These are phyloP conservation scores for Chaunax sp. DNA, from an alignment of 2,797 vertebrate genomes.

Conservation along the genomic window DNA sequence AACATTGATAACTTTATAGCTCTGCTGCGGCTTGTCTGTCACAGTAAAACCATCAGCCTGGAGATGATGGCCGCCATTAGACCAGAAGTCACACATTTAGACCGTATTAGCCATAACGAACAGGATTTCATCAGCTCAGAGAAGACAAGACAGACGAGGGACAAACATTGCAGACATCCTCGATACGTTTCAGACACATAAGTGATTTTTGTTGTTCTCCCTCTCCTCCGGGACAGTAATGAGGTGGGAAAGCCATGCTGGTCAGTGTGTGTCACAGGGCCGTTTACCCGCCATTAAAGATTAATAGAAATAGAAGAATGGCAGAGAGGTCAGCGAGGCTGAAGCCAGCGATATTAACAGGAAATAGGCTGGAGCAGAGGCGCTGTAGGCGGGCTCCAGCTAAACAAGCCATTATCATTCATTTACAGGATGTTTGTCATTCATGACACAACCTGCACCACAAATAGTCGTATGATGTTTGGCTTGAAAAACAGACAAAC, in stretches of 20 bases:
- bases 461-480: conserved; percentile 49
- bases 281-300: conserved; percentile 64
- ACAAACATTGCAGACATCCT: neutral
- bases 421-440: conserved; percentile 74
- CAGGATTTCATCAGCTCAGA: neutral
- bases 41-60: conserved; percentile 31
- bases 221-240: conserved; percentile 51
- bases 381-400: conserved; percentile 54
- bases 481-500: conserved; percentile 42
- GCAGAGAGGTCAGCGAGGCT: conserved; percentile 61
- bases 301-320: conserved; percentile 64
- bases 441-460: conserved; percentile 67
- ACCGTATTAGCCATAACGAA: conserved; percentile 6
- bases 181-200: conserved; percentile 8
- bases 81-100: conserved; percentile 10
- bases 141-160: neutral
- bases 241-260: conserved; percentile 39
- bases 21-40: neutral
- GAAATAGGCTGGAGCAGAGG: conserved; percentile 65
- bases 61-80: conserved; percentile 32
- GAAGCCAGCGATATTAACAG: conserved; percentile 64
- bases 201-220: conserved; percentile 19
- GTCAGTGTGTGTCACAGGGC: conserved; percentile 35
- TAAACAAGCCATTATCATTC: conserved; percentile 75
- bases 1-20: conserved; percentile 14